Evolutionary conservation across 2,888 invertebrate species (phyloP), one percentile per base, ranked within the genome.

Genomic region (Sepioteuthis lessoniana): DNA sequence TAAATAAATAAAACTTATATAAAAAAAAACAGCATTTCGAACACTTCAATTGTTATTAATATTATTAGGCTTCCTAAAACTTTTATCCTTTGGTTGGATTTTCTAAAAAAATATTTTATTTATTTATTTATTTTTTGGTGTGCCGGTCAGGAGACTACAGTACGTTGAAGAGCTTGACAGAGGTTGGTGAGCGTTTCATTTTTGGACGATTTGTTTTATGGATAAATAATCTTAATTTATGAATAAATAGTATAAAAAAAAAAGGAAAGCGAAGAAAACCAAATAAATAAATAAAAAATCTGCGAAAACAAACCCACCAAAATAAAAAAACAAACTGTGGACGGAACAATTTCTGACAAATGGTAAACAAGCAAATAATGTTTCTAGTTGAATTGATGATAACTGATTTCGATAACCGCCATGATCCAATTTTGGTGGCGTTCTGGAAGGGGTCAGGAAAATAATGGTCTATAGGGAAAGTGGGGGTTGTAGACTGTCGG

Each of bases 331-430:
- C 13, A 76, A 76, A 76, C 25, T 28, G 21, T 55, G 55, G 25
- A 55, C 55, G 55, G 55, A 55, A 55, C 25, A 76, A 76, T n/a
- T 16, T 35, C n/a, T 35, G 76, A n/a, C 76, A 76, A 76, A 76
- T 35, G 76, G 76, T 35, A 76, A 76, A 76, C 76, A 76, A 76
- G 76, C n/a, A 76, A 76, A 76, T 76, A 76, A 76, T 76, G n/a
- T 76, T 76, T 76, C 76, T 35, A 76, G 76, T 76, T 76, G 76
- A 76, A 76, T 35, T 76, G 76, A 76, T 16, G 76, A n/a, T n/a
- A 76, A 76, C n/a, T 76, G 76, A 76, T 76, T 76, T 35, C n/a
- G 76, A 76, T 76, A 13, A 16, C 76, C 76, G 76, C 76, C 76
- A 76, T 76, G 76, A 76, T 76, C 76, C 76, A 76, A 76, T 76